phyloP scores from a whole-genome alignment of 2,113 vertebrate species.

The Neoarius graeffei region DNA sequence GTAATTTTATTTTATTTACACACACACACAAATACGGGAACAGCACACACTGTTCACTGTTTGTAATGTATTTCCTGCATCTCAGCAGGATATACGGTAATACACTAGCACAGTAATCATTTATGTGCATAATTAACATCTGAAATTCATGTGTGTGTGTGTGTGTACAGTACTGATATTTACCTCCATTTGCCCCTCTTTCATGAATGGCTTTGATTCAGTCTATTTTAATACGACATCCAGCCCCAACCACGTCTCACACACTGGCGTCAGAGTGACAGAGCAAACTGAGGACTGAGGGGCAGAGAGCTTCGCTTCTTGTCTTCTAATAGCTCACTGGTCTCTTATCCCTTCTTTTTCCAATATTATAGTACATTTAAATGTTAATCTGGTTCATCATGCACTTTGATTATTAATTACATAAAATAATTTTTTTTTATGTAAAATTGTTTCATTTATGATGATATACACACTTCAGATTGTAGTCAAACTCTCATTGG shows the following conservation, averaged over 20 bases:
- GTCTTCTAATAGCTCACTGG: background rate
- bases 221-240: constrained; percentile 59
- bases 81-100: constrained; percentile 64
- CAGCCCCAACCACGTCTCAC: constrained; percentile 46
- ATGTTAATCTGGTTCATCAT: background rate
- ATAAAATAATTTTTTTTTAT: background rate
- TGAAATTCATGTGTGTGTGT: constrained; percentile 39
- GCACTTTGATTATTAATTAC: background rate
- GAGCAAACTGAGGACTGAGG: background rate
- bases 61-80: constrained; percentile 54
- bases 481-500: background rate
- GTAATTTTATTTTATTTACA: constrained; percentile 4
- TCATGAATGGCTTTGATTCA: constrained; percentile 76
- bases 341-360: background rate
- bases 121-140: constrained; percentile 63
- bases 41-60: constrained; percentile 35
- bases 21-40: background rate
- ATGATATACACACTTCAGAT: background rate
- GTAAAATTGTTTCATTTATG: background rate
- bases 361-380: background rate
- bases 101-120: constrained; percentile 69
- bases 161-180: constrained; percentile 65
- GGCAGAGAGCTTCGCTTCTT: too few species aligned
- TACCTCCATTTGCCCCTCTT: constrained; percentile 66
- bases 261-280: constrained; percentile 47